phyloP scores from a whole-genome alignment of 2,888 invertebrate species.

The Smittia aterrima region DNA sequence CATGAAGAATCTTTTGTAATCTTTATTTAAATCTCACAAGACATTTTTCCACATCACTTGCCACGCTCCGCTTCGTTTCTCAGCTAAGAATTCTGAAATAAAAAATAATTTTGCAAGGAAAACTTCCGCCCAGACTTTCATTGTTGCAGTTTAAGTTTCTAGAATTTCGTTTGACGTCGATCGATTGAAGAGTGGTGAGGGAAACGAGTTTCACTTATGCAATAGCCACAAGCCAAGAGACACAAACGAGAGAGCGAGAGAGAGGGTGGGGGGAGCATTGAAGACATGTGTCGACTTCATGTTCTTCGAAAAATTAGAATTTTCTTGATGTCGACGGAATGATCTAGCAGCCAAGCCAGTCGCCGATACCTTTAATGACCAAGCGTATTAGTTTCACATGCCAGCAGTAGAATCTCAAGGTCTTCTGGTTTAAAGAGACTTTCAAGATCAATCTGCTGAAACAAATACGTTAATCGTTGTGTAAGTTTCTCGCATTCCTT shows the following conservation, averaged over 20 bases:
- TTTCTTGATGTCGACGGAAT: conserved; percentile 7
- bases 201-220: neutral
- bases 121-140: neutral
- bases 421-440: conserved; percentile 22
- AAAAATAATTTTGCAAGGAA: too few relatives aligned
- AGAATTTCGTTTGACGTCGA: neutral
- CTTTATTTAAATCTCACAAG: conserved; percentile 5
- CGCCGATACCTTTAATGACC: neutral
- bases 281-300: neutral
- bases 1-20: neutral
- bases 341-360: neutral
- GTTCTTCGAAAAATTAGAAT: neutral
- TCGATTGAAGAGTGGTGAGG: neutral
- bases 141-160: neutral
- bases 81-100: neutral
- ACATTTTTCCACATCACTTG: neutral
- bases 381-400: conserved; percentile 23
- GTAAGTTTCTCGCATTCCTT: conserved; percentile 16
- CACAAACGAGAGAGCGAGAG: too few relatives aligned
- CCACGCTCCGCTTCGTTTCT: neutral
- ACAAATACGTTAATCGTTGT: conserved; percentile 10
- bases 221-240: too few relatives aligned
- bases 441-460: conserved; percentile 17
- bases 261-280: neutral
- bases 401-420: neutral